Evolutionary conservation across 2,797 vertebrate genomes (phyloP).

Genomic region (Poeciliopsis infans): DNA sequence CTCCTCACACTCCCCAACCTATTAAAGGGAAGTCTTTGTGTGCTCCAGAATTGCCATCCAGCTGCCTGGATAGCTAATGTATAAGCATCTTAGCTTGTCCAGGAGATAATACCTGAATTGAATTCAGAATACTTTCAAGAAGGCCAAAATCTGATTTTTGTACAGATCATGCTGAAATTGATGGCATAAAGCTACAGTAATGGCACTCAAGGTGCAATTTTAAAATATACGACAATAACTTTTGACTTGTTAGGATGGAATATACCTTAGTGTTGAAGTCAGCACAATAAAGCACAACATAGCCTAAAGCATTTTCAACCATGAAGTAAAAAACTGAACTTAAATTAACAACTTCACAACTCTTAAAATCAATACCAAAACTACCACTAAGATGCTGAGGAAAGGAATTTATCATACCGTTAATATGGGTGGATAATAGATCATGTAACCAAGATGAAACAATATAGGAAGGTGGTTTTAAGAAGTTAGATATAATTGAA

Average conservation of each 20-base stretch:
- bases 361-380: not conserved
- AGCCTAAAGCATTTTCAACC: not conserved
- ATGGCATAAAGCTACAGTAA: constrained; percentile 18
- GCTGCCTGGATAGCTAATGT: constrained; percentile 68
- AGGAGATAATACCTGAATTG: constrained; percentile 57
- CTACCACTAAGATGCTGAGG: not conserved
- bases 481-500: not conserved
- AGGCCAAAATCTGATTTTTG: constrained; percentile 29
- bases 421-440: not conserved
- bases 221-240: constrained; percentile 15
- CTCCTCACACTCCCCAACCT: constrained; percentile 67
- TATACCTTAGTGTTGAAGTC: not conserved
- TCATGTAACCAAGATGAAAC: not conserved
- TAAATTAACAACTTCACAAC: not conserved
- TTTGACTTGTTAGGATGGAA: constrained; percentile 16
- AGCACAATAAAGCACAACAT: not conserved
- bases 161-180: constrained; percentile 19
- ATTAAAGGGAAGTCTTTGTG: constrained; percentile 80
- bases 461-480: not conserved
- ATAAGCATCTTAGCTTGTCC: constrained; percentile 73
- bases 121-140: constrained; percentile 49
- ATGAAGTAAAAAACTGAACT: not conserved
- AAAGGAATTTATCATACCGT: not conserved
- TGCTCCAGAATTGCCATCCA: constrained; percentile 67
- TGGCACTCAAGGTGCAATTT: constrained; percentile 11